Evolutionary conservation across 2,888 invertebrate genomes (phyloP).

Genomic region (Chymomyza procnemis): DNA sequence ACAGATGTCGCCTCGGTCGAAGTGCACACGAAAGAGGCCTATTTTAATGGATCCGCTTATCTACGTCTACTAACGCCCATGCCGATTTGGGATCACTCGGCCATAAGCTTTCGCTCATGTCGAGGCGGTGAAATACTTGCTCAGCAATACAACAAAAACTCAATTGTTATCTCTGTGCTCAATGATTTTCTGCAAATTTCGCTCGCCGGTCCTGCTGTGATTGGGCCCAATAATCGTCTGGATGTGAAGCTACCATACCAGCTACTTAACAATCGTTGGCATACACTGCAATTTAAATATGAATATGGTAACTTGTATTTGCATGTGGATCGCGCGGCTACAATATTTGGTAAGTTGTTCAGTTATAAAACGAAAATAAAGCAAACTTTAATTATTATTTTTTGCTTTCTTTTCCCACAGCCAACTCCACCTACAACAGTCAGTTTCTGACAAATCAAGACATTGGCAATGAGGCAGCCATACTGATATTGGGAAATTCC

Average conservation of each 20-base stretch:
- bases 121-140: conserved; percentile 86
- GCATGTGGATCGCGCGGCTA: conserved; percentile 77
- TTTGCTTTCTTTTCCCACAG: conserved; percentile 68
- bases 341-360: conserved; percentile 75
- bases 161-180: conserved; percentile 82
- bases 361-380: not conserved
- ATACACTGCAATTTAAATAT: conserved; percentile 80
- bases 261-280: conserved; percentile 90
- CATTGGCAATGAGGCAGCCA: conserved; percentile 85
- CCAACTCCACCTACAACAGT: conserved; percentile 88
- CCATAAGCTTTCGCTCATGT: conserved; percentile 90
- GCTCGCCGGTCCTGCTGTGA: conserved; percentile 78
- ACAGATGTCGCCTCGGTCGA: conserved; percentile 69
- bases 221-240: conserved; percentile 80
- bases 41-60: conserved; percentile 90
- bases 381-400: conserved; percentile 2
- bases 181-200: conserved; percentile 82
- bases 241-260: conserved; percentile 84
- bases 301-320: conserved; percentile 78
- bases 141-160: conserved; percentile 84
- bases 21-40: conserved; percentile 84
- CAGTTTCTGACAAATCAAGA: conserved; percentile 86
- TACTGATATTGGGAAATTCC: conserved; percentile 87
- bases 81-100: conserved; percentile 88
- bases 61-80: conserved; percentile 86